Evolutionary conservation across 2,888 invertebrate species (phyloP).

Genomic region (Thyatira batis): DNA sequence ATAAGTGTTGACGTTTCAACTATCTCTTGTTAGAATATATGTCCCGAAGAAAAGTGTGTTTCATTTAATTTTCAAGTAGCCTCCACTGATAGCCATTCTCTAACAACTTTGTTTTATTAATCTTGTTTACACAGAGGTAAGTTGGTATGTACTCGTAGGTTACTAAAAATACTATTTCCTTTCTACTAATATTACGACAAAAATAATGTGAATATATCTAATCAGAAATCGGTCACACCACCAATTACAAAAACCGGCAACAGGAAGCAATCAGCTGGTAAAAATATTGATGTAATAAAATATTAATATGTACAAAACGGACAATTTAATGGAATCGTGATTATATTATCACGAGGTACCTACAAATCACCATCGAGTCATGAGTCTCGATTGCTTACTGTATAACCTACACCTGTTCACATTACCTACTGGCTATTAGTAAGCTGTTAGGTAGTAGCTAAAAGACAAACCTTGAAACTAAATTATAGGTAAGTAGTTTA

Average conservation of each 20-base stretch:
- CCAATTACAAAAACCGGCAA: conserved; percentile 4
- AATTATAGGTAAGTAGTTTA: not conserved
- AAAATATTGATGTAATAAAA: conserved; percentile 24
- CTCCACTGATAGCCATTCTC: no score
- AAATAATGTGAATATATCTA: not conserved
- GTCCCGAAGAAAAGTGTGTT: no score
- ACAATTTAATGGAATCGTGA: conserved; percentile 29
- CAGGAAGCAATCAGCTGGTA: conserved; percentile 19
- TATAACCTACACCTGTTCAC: not conserved
- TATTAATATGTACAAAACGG: conserved; percentile 12
- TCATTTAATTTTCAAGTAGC: no score
- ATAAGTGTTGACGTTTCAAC: no score
- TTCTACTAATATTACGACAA: not conserved
- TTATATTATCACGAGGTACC: conserved; percentile 21
- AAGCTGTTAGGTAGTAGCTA: not conserved
- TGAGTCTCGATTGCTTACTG: not conserved
- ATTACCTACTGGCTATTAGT: not conserved
- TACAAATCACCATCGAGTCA: conserved; percentile 1
- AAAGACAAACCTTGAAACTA: not conserved
- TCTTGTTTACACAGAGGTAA: no score
- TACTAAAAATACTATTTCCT: not conserved
- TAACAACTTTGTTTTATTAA: no score
- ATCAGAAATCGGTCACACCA: not conserved
- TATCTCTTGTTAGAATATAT: no score
- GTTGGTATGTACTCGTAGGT: no score